A percentile compares a stretch with the other conserved stretches of the same genome.
These are phyloP conservation scores for Megalurothrips usitatus DNA, from an alignment of 2,888 invertebrate genomes.

Conservation along the genomic window DNA sequence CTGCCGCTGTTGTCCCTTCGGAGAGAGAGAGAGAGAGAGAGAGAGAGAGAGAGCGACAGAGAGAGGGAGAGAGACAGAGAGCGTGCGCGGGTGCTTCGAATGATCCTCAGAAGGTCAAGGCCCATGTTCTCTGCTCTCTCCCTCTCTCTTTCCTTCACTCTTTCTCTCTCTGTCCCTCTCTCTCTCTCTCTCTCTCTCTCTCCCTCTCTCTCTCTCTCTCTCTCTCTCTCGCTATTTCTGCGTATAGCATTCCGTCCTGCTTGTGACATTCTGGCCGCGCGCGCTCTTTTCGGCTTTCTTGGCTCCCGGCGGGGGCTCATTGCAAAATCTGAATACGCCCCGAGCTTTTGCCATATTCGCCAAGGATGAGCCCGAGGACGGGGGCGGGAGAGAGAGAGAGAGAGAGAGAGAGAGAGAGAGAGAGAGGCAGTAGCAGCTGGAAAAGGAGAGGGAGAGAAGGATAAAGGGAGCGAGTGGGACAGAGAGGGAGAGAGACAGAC, in stretches of 20 bases:
- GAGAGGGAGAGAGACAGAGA: neutral
- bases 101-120: neutral
- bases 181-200: slow-evolving; percentile 1
- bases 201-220: neutral
- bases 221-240: neutral
- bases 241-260: neutral
- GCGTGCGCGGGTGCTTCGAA: neutral
- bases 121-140: neutral
- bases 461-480: neutral
- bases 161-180: neutral
- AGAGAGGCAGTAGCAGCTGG: neutral
- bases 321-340: too few relatives aligned
- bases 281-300: too few relatives aligned
- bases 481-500: neutral
- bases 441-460: neutral
- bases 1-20: neutral
- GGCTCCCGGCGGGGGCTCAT: too few relatives aligned
- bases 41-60: neutral
- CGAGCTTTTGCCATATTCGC: too few relatives aligned
- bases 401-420: neutral
- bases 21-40: neutral
- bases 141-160: neutral
- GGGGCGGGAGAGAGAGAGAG: neutral
- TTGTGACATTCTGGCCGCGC: too few relatives aligned
- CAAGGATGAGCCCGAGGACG: too few relatives aligned